These are phyloP conservation scores for Anisognathus igniventris DNA, from an alignment of 2,797 vertebrate genomes.

Conservation along the genomic window DNA sequence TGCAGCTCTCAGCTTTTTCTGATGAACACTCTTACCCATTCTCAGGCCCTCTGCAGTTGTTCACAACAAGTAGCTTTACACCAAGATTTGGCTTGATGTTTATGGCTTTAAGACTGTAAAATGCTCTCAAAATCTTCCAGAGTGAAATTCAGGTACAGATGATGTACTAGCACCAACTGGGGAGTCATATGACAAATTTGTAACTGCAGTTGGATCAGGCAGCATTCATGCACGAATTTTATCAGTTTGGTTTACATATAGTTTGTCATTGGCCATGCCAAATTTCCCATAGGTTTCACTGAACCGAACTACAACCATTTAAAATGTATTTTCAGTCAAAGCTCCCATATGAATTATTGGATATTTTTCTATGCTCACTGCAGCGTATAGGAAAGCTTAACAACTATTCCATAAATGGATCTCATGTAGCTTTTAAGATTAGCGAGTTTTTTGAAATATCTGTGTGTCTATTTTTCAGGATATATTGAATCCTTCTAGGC, in stretches of 20 bases:
- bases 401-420: not conserved
- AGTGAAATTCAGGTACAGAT: not conserved
- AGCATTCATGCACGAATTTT: not conserved
- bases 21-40: not conserved
- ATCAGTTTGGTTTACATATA: not conserved
- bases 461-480: not conserved
- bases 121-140: not conserved
- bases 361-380: not conserved
- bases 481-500: not conserved
- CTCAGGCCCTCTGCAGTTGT: not conserved
- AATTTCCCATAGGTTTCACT: not conserved
- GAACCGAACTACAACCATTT: not conserved
- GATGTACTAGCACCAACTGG: not conserved
- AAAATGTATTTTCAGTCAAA: not conserved
- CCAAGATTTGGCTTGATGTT: not conserved
- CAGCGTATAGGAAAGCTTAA: not conserved
- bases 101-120: not conserved
- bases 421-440: not conserved
- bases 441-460: not conserved
- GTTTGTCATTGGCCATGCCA: not conserved
- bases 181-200: not conserved
- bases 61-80: not conserved
- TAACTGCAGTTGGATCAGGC: not conserved
- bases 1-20: not conserved
- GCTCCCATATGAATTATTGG: not conserved